Evolutionary conservation across 2,113 vertebrate species (phyloP), one percentile per base, ranked within the genome.

Genomic region (Halcyon malimbica): DNA sequence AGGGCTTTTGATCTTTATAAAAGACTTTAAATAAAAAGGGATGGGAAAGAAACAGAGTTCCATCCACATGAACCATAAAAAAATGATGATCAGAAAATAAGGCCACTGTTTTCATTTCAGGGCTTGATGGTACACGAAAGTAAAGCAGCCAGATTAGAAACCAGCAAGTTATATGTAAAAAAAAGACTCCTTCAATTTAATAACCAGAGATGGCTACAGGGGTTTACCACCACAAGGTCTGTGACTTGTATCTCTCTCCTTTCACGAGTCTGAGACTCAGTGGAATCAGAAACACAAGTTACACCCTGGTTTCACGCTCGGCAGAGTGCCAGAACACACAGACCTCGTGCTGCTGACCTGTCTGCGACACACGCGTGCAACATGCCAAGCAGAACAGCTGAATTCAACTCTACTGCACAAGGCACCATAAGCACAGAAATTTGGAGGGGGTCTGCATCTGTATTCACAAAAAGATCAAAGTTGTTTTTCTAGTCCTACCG

Each of bases 311-410:
- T 91, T 76, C 10, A 20, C 20, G 70, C 48, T 71, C 16, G 0
- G 63, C 44, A 57, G 37, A 78, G 70, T 11, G 31, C 51, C 3
- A 0, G 7, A 71, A 53, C n/a, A 54, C 68, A 71, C 39, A 31
- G 23, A 59, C 8, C 76, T 71, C 2, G 0, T 19, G 54, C 8
- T 1, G 9, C 50, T n/a, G 64, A 25, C 16, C 4, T 1, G 44
- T 23, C 17, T 87, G 82, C 1, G 1, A 25, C 46, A 87, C 87
- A 57, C 0, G 0, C 2, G 10, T 4, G 29, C 50, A 41, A 13
- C 0, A 0, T 23, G 25, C 25, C 62, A 63, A 79, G 46, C 56
- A 70, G 28, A 85, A 57, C 0, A 85, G 56, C 46, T 26, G 3
- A 60, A 42, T 48, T 33, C 48, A 64, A 6, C 63, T 20, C 35